Base-by-base conservation (phyloP, 2,888 invertebrate genomes). In the Leucania comma region DNA sequence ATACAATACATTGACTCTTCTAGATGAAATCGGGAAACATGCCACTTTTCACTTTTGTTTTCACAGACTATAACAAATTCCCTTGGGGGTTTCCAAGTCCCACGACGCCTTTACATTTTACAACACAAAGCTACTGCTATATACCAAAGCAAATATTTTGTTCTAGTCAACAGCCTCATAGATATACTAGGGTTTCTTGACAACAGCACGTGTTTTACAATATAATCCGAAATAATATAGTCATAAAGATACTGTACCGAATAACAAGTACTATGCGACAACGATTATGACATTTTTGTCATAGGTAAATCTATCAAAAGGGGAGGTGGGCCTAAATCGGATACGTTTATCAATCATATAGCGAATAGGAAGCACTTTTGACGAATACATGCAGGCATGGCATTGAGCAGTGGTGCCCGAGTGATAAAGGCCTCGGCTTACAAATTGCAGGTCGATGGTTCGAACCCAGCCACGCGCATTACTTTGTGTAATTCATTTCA, bases 71-170 rank as follows among this genome's bases (percentile, higher is more conserved):
- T 0, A 14, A 48, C 20, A 67, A 17, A 4, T 61, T 17, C 22
- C 10, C 54, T 26, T 57, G 58, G 76, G 66, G 58, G 32, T 78
- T 75, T 66, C 56, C 65, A 29, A 0, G 5, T 26, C 22, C 17
- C 22, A 6, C 17, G 51, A 42, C 42, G 26, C 59, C 26, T 14
- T 29, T 24, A 66, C 17, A 53, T 35, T 59, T 68, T 64, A 73
- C 51, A 26, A 32, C 54, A 56, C 10, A 73, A 72, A 64, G 75
- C 74, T 78, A 62, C 79, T 26, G 56, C 53, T 57, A 4, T 62
- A 75, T 56, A 59, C 51, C n/a, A 60, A 64, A 68, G 51, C 17
- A 79, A 79, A 79, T 81, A 79, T 78, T 75, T 46, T 70, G 35
- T 50, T 22, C n/a, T 5, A 20, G 32, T 54, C 66, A 62, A 53